Evolutionary conservation across 2,888 invertebrate genomes (phyloP).

Genomic region (Acronicta alni): DNA sequence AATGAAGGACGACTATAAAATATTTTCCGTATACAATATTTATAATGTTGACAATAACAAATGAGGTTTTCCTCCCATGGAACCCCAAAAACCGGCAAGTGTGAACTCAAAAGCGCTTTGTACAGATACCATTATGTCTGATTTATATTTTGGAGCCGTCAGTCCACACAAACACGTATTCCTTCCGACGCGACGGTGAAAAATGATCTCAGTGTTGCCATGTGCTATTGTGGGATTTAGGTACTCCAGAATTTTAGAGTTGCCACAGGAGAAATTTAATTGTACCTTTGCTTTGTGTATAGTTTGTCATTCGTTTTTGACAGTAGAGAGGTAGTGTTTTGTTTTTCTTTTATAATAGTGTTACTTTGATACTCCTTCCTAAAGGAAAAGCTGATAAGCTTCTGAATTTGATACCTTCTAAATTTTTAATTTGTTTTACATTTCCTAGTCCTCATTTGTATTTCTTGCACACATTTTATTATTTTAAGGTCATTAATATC

Average conservation of each 20-base stretch:
- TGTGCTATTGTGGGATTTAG: slow-evolving; percentile 46
- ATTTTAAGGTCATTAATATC: no score
- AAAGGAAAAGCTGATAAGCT: background rate
- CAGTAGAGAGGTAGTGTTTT: slow-evolving; percentile 1
- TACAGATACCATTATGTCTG: slow-evolving; percentile 61
- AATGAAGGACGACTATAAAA: slow-evolving; percentile 1
- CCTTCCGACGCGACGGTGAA: slow-evolving; percentile 66
- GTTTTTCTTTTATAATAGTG: slow-evolving; percentile 1
- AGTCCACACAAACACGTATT: slow-evolving; percentile 71
- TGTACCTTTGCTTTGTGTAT: slow-evolving; percentile 34
- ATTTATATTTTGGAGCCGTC: slow-evolving; percentile 75
- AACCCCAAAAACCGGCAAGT: slow-evolving; percentile 46
- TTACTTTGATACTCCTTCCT: background rate
- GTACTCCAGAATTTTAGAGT: slow-evolving; percentile 43
- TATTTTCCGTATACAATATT: slow-evolving; percentile 45
- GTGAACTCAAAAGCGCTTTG: slow-evolving; percentile 53
- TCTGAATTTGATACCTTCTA: background rate
- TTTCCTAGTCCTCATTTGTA: no score
- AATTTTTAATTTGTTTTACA: background rate
- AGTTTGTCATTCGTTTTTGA: slow-evolving; percentile 22
- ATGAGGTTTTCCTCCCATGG: slow-evolving; percentile 38
- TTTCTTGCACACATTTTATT: no score
- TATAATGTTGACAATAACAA: slow-evolving; percentile 45
- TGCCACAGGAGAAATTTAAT: slow-evolving; percentile 53
- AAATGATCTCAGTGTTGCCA: slow-evolving; percentile 70